Base-by-base conservation (phyloP, 1,140 invertebrate genomes). In the Drosophila saltans region DNA sequence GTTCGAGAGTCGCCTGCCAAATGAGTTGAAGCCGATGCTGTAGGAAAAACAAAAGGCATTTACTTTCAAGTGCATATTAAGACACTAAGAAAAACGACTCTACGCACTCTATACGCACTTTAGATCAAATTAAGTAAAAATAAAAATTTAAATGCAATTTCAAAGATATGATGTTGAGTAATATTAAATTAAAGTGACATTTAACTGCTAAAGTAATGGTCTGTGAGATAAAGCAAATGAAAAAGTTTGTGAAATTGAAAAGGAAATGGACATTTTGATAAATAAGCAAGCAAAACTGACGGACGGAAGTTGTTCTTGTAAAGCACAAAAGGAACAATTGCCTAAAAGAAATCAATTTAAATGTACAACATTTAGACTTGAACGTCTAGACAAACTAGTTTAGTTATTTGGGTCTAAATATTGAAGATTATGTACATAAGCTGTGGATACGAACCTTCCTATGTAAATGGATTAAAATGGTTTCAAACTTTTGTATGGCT, bases 11-110 rank as follows among this genome's bases (percentile, higher is more conserved):
- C 9, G 11, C 40, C 39, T 45, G 33, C 16, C 21, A 45, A 62
- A 62, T 62, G 39, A 41, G 41, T 43, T 62, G 21, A 24, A 58
- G 28, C 36, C 30, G 10, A 39, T 2, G 36, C 33, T 24, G 11
- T 33, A 10, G 52, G 16, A 1, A 61, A 62, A 68, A 52, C 57
- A 66, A 57, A 33, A 52, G 58, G 41, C 11, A 69, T 68, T 24
- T 36, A 8, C 45, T 55, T 43, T 24, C 28, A 60, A 45, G 43
- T 60, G 56, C 40, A 60, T 39, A 36, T 41, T 16, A 57, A 8
- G 26, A 57, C 26, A 57, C 55, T 57, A 57, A 57, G 28, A 30
- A 33, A 57, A 57, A 57, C 11, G n/a, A 36, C n/a, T 26, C 10
- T 8, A 30, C 2, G 28, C 4, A 30, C 2, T 30, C 3, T 36